Evolutionary conservation across 1,140 invertebrate species (phyloP).

Genomic region (Drosophila kikkawai): DNA sequence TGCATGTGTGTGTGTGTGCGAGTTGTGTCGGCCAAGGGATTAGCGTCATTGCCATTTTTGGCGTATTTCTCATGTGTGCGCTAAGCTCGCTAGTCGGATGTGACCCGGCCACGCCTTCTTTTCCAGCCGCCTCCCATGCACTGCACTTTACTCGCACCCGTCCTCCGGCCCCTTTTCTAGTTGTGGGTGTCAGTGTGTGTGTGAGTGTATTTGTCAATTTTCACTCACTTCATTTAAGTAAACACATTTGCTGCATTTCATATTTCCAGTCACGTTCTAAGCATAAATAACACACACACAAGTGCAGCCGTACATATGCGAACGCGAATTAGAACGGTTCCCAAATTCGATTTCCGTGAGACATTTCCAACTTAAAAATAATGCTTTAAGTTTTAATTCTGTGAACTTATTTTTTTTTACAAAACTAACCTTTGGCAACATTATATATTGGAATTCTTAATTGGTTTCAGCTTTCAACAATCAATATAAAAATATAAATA

Average conservation of each 20-base stretch:
- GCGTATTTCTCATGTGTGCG: conserved; percentile 64
- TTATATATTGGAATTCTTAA: neutral
- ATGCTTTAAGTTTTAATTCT: neutral
- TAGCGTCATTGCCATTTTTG: conserved; percentile 68
- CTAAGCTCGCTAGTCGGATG: conserved; percentile 47
- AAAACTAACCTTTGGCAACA: neutral
- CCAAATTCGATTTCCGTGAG: conserved; percentile 9
- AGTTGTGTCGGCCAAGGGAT: conserved; percentile 50
- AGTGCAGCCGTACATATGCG: conserved; percentile 26
- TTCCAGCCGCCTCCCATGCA: conserved; percentile 4
- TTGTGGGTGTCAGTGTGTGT: conserved; percentile 3
- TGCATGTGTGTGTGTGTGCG: conserved; percentile 24
- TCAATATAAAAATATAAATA: neutral
- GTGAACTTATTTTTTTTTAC: too few relatives aligned
- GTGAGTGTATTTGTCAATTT: conserved; percentile 75
- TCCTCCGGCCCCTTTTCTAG: neutral
- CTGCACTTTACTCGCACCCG: conserved; percentile 23
- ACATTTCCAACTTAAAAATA: neutral
- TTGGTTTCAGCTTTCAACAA: neutral
- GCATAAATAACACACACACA: conserved; percentile 68
- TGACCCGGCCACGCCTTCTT: conserved; percentile 22
- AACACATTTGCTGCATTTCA: conserved; percentile 83
- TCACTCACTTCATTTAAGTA: conserved; percentile 81
- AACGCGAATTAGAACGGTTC: conserved; percentile 19
- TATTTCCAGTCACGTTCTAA: conserved; percentile 80